These are phyloP conservation scores for Doryteuthis pealeii DNA, from an alignment of 1,140 invertebrate species.

Conservation along the genomic window DNA sequence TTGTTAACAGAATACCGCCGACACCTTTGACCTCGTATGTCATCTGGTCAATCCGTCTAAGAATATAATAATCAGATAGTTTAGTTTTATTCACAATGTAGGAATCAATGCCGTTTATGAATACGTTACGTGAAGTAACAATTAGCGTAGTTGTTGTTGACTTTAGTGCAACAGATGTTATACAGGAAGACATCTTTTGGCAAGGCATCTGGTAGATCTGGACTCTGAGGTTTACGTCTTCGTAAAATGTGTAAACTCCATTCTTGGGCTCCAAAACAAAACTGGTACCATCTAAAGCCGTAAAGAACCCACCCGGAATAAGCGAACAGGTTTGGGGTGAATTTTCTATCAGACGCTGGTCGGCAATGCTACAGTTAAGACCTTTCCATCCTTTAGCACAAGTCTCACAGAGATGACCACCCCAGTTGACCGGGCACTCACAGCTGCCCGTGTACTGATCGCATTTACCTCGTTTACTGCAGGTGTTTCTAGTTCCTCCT, in stretches of 20 bases:
- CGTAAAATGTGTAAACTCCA: constrained; percentile 27
- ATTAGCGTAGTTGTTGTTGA: neutral
- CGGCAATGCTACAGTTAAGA: constrained; percentile 28
- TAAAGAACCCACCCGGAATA: constrained; percentile 27
- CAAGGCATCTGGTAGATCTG: constrained; percentile 23
- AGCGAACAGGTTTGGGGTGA: constrained; percentile 18
- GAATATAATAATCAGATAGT: neutral
- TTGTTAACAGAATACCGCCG: neutral
- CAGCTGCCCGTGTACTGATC: constrained; percentile 27
- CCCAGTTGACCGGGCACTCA: constrained; percentile 31
- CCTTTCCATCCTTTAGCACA: constrained; percentile 33
- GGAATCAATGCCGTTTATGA: neutral
- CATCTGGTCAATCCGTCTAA: neutral
- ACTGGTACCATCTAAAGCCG: constrained; percentile 29
- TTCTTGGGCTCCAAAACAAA: constrained; percentile 19
- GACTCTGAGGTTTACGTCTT: constrained; percentile 8
- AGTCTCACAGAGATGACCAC: constrained; percentile 21
- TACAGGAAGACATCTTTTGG: constrained; percentile 22
- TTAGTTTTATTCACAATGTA: neutral
- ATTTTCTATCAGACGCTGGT: constrained; percentile 9
- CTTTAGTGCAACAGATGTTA: constrained; percentile 24
- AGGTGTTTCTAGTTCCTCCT: constrained; percentile 26
- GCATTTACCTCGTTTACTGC: constrained; percentile 31
- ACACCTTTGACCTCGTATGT: neutral
- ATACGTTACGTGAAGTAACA: neutral